phyloP scores from a whole-genome alignment of 2,113 vertebrate genomes.

The Alligator mississippiensis region DNA sequence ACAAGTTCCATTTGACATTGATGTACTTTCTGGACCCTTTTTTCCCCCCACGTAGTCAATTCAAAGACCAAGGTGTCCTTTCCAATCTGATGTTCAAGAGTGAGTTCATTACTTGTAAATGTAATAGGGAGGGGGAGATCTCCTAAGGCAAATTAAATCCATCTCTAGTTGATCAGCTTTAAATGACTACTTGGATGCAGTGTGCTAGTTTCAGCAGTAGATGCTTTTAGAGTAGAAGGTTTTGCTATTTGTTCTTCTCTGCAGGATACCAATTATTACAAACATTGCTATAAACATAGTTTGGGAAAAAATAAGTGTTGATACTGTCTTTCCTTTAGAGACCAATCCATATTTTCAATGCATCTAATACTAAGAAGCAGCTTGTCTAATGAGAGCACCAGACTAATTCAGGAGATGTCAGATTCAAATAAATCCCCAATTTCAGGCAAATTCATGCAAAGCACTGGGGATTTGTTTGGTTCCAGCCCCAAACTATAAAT shows the following conservation, averaged over 20 bases:
- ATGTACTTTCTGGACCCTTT: too few species aligned
- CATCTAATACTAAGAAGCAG: neutral
- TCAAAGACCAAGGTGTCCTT: too few species aligned
- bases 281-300: neutral
- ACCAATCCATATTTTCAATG: neutral
- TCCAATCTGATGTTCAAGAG: neutral
- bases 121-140: neutral
- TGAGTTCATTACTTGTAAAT: neutral
- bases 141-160: neutral
- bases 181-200: neutral
- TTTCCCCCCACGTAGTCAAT: too few species aligned
- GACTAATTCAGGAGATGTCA: neutral
- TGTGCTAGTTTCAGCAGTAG: neutral
- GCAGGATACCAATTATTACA: neutral
- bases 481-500: neutral
- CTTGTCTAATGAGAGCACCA: neutral
- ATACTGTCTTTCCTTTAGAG: neutral
- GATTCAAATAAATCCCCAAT: neutral
- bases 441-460: neutral
- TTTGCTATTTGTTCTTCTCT: neutral
- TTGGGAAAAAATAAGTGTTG: neutral
- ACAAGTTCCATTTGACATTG: too few species aligned
- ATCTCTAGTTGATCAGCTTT: neutral
- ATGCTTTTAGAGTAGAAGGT: neutral
- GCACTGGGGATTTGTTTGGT: neutral